Evolutionary conservation across 2,888 invertebrate species (phyloP), one percentile per base, ranked within the genome.

Genomic region (Ophion ventricosus): DNA sequence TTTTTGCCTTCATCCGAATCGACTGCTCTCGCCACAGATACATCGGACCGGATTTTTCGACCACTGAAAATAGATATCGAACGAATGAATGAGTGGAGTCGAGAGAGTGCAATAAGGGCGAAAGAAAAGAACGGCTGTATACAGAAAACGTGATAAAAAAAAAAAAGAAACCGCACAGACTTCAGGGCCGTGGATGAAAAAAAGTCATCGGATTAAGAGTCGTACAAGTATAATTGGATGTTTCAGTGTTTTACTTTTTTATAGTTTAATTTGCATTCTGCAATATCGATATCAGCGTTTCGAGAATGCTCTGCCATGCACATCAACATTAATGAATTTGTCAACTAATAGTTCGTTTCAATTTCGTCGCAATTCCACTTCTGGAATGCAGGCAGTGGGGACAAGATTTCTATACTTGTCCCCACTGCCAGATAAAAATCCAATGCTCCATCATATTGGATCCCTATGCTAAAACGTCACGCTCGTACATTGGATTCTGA

Each of bases 41-140:
- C 82, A 87, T 87, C 75, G 72, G 80, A 86, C 82, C 83, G 85
- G 87, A 87, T 87, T 85, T 80, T 86, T 81, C 83, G 82, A 81
- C 84, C 84, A 86, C 84, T 87, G 87, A 78, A 87, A 87, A 86
- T 86, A 87, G 87, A 86, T 87, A 88, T 86, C 81, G 83, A 83
- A 87, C 81, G 82, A 86, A 87, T 87, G 85, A 87, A 87, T 87
- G 87, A 81, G 78, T 69, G 61, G 72, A 76, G 66, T 23, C 64
- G 57, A 61, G 56, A 75, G 76, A 80, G 70, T 17, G 54, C n/a
- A 57, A 26, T 56, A 43, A 64, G 75, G 54, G 67, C 59, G 67
- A 72, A 64, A 75, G 49, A 63, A 79, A 54, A 57, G 74, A 83
- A 83, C 73, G 56, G 49, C 40, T 23, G 25, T 29, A 72, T 56